Evolutionary conservation across 2,113 vertebrate genomes (phyloP).

Genomic region (Numida meleagris): DNA sequence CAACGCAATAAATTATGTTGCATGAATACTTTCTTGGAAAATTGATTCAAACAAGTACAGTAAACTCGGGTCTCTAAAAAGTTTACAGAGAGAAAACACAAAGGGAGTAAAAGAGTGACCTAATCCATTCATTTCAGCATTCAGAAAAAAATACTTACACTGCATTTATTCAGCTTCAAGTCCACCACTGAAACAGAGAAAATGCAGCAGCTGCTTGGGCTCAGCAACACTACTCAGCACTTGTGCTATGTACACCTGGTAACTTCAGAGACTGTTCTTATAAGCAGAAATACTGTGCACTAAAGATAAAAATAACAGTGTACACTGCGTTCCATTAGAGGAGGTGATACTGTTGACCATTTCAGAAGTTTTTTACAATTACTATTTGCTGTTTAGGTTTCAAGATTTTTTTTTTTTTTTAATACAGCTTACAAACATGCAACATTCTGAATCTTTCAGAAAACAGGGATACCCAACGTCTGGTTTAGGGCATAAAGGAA

Average conservation of each 20-base stretch:
- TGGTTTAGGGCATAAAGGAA: not conserved
- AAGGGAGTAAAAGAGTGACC: slow-evolving; percentile 3
- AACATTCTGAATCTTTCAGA: not conserved
- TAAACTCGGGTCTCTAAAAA: not conserved
- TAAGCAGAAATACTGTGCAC: not conserved
- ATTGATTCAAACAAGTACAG: not conserved
- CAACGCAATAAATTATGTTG: not conserved
- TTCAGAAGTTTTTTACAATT: not conserved
- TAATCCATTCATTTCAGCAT: slow-evolving; percentile 1
- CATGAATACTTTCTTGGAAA: slow-evolving; percentile 1
- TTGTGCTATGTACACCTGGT: not conserved
- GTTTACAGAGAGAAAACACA: slow-evolving; percentile 1
- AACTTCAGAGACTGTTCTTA: not conserved
- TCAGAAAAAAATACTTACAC: slow-evolving; percentile 32
- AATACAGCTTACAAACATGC: not conserved
- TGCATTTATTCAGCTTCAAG: slow-evolving; percentile 11
- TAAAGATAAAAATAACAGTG: not conserved
- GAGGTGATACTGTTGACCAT: not conserved
- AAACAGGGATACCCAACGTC: not conserved
- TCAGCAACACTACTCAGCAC: not conserved
- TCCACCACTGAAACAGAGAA: not conserved
- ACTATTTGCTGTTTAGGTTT: not conserved
- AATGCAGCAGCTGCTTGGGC: not conserved
- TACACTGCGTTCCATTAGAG: not conserved
- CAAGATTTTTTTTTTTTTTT: not conserved